Base-by-base conservation (phyloP, 2,888 invertebrate species). In the Cephus rjabovi region DNA sequence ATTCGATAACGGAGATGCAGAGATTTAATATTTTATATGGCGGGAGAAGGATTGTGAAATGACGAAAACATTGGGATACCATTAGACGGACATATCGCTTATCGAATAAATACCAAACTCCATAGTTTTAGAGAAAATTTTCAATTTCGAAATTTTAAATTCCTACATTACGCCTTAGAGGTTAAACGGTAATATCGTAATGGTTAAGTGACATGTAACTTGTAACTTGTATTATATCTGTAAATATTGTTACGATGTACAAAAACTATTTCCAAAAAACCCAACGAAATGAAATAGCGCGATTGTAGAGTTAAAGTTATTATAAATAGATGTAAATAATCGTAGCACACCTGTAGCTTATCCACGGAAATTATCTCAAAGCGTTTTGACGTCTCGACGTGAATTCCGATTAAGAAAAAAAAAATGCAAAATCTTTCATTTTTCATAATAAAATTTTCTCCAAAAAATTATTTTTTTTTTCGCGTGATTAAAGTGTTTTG, bases 181-280 rank as follows among this genome's bases (percentile, higher is more conserved):
- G 86, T 83, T 88, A 88, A 88, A 82, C 85, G 15, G n/a, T 71
- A 84, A 85, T 89, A 88, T 87, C 86, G 31, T 81, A 80, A 80
- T 80, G 77, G 69, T 79, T 79, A 74, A 81, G 75, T 75, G 74
- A 76, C 78, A 77, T 75, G 79, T 73, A 30, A 74, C 76, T 56
- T 79, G 87, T 88, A 88, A 87, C 83, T 86, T 90, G 90, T 90
- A 90, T 88, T 90, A 88, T 75, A 76, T 81, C 83, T 90, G 90
- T 90, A 90, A 90, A 90, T 90, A 90, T 89, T 89, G 90, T 90
- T 90, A 84, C 87, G 86, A 88, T 90, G 90, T 90, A 90, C 90
- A 90, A 89, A 83, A 84, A 79, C 82, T 85, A 84, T 86, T 85
- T 85, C 83, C 83, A 35, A 35, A 35, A 82, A 83, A 86, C 83